Evolutionary conservation across 2,797 vertebrate species (phyloP), one percentile per base, ranked within the genome.

Genomic region (Lophius americanus): DNA sequence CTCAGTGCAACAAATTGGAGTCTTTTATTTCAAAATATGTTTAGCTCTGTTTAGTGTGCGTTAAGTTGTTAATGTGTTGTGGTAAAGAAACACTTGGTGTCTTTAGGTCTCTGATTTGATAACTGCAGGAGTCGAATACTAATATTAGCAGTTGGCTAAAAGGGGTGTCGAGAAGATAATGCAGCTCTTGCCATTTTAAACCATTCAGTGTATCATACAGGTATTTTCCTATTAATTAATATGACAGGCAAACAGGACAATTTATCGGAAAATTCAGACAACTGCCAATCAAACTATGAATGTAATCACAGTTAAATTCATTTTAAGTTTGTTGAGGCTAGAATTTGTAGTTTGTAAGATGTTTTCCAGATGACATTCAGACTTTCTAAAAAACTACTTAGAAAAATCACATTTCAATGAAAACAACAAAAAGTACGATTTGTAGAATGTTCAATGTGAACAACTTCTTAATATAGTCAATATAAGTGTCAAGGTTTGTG

Each of bases 91-190:
- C 2, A 43, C 56, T 54, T 14, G 51, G 50, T 39, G 51, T 33
- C 11, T 43, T 44, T 13, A 68, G 42, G 38, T 35, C 37, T 57
- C 5, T n/a, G 13, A 6, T 50, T 46, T 67, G 39, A 72, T 42
- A 69, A 33, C 54, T 63, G 57, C 51, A 76, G n/a, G 39, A 52
- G 48, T 46, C 36, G 33, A 32, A 60, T 33, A 14, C 52, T 62
- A 8, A 41, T 49, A 55, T 44, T 53, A 68, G 35, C 38, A 44
- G 6, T 65, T 44, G 49, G 38, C 11, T 53, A 53, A 39, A 23
- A 23, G 23, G 23, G 44, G 47, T 41, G n/a, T 8, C 10, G 73
- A 54, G 32, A 7, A 39, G n/a, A 6, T 35, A 2, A 35, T 42
- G 49, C 11, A 50, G 7, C 6, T 39, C 23, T 12, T 62, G 14